Conservation (phyloP, 2,113 vertebrate species). For the Amia ocellicauda region DNA sequence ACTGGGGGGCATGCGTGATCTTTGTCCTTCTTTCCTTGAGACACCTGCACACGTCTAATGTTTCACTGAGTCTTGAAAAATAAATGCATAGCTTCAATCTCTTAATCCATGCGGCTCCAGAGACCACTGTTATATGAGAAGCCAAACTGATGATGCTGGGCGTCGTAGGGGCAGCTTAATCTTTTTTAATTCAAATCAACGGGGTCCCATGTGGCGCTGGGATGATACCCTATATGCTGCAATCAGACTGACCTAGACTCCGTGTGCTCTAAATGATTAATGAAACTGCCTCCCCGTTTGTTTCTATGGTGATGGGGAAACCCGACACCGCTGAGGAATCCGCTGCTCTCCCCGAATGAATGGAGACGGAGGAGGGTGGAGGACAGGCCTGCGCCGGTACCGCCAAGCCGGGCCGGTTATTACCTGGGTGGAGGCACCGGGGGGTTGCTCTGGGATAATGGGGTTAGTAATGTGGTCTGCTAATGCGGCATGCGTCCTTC, state of each 20-base stretch:
- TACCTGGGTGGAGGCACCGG: not conserved
- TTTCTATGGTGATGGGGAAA: constrained; percentile 98
- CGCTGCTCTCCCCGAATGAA: constrained; percentile 76
- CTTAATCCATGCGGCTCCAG: constrained; percentile 98
- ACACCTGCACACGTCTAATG: constrained; percentile 96
- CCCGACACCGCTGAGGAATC: constrained; percentile 95
- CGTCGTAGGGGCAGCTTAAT: constrained; percentile 81
- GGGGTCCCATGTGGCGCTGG: constrained; percentile 80
- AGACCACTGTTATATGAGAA: constrained; percentile 96
- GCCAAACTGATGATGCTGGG: constrained; percentile 86
- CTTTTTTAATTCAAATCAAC: constrained; percentile 96
- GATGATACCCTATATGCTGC: constrained; percentile 99
- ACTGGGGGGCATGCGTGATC: constrained; percentile 63
- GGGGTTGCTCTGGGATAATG: constrained; percentile 6
- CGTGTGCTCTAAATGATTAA: constrained; percentile 99
- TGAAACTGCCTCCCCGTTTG: constrained; percentile 97
- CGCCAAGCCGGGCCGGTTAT: not conserved
- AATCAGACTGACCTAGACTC: constrained; percentile 99
- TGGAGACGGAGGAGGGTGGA: constrained; percentile 50
- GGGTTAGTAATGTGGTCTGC: not conserved
- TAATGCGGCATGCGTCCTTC: not conserved
- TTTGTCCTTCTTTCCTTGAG: constrained; percentile 72
- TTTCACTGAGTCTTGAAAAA: constrained; percentile 96
- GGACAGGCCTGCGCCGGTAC: constrained; percentile 29
- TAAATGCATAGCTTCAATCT: constrained; percentile 95